A percentile compares a stretch with the other conserved stretches of the same genome.
These are phyloP conservation scores for Epirrita christyi DNA, from an alignment of 2,888 invertebrate species.

Conservation along the genomic window DNA sequence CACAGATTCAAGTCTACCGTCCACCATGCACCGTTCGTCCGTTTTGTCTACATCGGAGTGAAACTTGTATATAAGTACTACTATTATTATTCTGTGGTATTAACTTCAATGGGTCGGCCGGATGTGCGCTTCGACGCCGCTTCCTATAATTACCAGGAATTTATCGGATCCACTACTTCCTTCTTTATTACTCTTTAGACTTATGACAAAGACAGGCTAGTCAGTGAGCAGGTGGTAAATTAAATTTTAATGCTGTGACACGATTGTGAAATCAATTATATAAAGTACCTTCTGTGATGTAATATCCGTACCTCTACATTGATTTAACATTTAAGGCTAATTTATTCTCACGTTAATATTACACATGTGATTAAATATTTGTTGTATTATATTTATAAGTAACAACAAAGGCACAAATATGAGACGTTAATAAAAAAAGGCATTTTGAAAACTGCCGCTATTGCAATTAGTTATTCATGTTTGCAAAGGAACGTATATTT, in stretches of 20 bases:
- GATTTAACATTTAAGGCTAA: too few relatives aligned
- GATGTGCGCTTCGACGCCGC: conserved; percentile 72
- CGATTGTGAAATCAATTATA: conserved; percentile 44
- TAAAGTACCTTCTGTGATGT: conserved; percentile 32
- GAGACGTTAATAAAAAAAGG: too few relatives aligned
- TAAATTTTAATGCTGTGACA: conserved; percentile 70
- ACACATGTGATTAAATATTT: too few relatives aligned
- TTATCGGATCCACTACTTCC: conserved; percentile 46
- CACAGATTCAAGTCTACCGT: too few relatives aligned
- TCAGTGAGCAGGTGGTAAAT: conserved; percentile 68
- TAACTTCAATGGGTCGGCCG: conserved; percentile 59
- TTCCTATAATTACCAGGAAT: conserved; percentile 60
- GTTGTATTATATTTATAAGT: too few relatives aligned
- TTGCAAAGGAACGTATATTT: conserved; percentile 37
- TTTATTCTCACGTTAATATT: too few relatives aligned
- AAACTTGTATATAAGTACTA: too few relatives aligned
- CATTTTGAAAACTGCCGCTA: too few relatives aligned
- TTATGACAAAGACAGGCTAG: conserved; percentile 40
- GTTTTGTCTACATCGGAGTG: too few relatives aligned
- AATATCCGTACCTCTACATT: too few relatives aligned
- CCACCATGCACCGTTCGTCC: too few relatives aligned
- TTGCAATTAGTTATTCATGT: conserved; percentile 50
- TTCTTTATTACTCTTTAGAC: conserved; percentile 47
- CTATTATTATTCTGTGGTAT: not conserved
- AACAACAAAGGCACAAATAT: too few relatives aligned